Evolutionary conservation across 2,888 invertebrate genomes (phyloP).

Genomic region (Polia nebulosa): DNA sequence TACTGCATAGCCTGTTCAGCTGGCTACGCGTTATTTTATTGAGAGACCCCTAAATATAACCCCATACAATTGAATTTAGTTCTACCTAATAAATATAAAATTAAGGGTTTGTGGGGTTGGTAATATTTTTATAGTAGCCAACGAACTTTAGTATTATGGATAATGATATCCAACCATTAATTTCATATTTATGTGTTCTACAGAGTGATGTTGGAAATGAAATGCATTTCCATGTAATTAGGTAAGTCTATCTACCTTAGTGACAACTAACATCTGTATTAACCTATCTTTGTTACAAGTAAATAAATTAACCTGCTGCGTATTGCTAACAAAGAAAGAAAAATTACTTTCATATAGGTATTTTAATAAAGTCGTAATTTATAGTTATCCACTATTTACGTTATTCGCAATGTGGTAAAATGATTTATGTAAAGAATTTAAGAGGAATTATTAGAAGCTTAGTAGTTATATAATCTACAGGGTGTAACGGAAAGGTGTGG

Average conservation of each 20-base stretch:
- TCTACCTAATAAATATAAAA: conserved; percentile 39
- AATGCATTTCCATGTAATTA: neutral
- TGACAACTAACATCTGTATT: neutral
- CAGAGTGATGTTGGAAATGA: neutral
- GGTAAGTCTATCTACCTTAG: neutral
- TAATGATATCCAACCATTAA: neutral
- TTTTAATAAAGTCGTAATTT: neutral
- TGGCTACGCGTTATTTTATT: conserved; percentile 56
- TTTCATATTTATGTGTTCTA: neutral
- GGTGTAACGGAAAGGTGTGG: too few relatives aligned
- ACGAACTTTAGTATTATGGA: conserved; percentile 5
- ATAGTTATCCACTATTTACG: neutral
- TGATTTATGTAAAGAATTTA: neutral
- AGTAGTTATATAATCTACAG: neutral
- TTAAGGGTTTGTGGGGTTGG: conserved; percentile 9
- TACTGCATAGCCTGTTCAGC: conserved; percentile 53
- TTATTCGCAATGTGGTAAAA: neutral
- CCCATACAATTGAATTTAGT: conserved; percentile 30
- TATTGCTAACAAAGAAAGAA: neutral
- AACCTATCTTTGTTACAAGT: neutral
- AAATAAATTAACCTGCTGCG: neutral
- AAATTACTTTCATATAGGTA: neutral
- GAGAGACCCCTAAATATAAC: conserved; percentile 49
- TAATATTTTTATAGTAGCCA: conserved; percentile 28
- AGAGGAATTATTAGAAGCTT: neutral